A percentile compares a stretch with the other conserved stretches of the same genome.
Conservation (phyloP, 2,888 invertebrate species). For the Hirtodrosophila duncani region DNA sequence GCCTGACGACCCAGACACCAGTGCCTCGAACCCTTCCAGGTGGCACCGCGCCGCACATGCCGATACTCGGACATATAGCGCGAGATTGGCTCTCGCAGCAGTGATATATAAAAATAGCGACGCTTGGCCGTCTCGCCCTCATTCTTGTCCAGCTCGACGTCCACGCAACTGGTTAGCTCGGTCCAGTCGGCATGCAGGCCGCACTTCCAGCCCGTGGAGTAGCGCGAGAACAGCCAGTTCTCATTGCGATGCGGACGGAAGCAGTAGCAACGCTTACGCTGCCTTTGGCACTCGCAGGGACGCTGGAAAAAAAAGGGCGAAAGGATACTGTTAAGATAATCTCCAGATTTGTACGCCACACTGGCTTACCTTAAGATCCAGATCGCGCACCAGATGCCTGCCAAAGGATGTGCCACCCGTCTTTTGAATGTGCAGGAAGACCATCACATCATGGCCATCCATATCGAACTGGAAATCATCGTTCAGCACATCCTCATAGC, state of each 20-base stretch:
- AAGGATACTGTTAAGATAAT: too few species aligned
- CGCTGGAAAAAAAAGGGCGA: slow-evolving; percentile 79
- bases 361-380: slow-evolving; percentile 87
- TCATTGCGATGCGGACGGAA: slow-evolving; percentile 94
- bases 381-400: slow-evolving; percentile 95
- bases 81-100: slow-evolving; percentile 94
- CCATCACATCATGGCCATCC: slow-evolving; percentile 97
- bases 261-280: slow-evolving; percentile 93
- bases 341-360: too few species aligned
- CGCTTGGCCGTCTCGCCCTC: slow-evolving; percentile 90
- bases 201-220: slow-evolving; percentile 98
- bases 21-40: slow-evolving; percentile 92
- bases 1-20: slow-evolving; percentile 88
- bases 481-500: slow-evolving; percentile 91
- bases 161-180: slow-evolving; percentile 94
- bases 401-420: slow-evolving; percentile 99
- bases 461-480: slow-evolving; percentile 93
- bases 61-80: slow-evolving; percentile 97
- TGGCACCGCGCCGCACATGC: slow-evolving; percentile 97
- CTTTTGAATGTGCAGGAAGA: slow-evolving; percentile 99
- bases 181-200: slow-evolving; percentile 99
- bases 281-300: slow-evolving; percentile 95
- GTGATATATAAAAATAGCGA: slow-evolving; percentile 97
- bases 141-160: slow-evolving; percentile 92
- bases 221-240: slow-evolving; percentile 98